Percentiles rank a stretch among this genome's conserved stretches.
Evolutionary conservation across 2,797 vertebrate species (phyloP).

Genomic region (Astyanax mexicanus): DNA sequence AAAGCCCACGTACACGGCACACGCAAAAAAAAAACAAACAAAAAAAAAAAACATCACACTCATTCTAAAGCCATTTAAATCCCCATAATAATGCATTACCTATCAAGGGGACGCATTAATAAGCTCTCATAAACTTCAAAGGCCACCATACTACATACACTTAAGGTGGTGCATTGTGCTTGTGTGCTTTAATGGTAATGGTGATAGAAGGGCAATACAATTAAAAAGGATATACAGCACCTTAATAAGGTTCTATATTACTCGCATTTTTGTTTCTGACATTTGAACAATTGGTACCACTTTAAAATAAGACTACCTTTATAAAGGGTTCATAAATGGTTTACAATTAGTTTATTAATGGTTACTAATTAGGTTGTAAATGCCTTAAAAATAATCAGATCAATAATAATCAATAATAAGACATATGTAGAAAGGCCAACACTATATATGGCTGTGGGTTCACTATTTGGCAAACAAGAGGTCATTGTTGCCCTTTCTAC

Average conservation of each 20-base stretch:
- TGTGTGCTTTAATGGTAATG: background rate
- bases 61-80: slow-evolving; percentile 14
- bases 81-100: slow-evolving; percentile 10
- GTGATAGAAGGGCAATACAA: background rate
- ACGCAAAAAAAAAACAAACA: background rate
- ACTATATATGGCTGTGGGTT: too few relatives aligned
- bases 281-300: too few relatives aligned
- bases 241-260: background rate
- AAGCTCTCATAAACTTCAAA: slow-evolving; percentile 18
- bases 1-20: background rate
- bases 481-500: too few relatives aligned
- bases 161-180: background rate
- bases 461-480: too few relatives aligned
- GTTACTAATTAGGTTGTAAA: too few relatives aligned
- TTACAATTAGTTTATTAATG: too few relatives aligned
- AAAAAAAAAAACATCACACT: too few relatives aligned
- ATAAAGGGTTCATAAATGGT: too few relatives aligned
- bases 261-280: background rate
- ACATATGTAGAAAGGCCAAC: too few relatives aligned
- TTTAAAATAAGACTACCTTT: too few relatives aligned
- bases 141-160: background rate
- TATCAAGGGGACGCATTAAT: slow-evolving; percentile 20
- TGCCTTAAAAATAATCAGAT: too few relatives aligned
- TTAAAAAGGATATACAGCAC: background rate
- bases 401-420: too few relatives aligned